Evolutionary conservation across 2,797 vertebrate genomes (phyloP).

Genomic region (Semaprochilodus insignis): DNA sequence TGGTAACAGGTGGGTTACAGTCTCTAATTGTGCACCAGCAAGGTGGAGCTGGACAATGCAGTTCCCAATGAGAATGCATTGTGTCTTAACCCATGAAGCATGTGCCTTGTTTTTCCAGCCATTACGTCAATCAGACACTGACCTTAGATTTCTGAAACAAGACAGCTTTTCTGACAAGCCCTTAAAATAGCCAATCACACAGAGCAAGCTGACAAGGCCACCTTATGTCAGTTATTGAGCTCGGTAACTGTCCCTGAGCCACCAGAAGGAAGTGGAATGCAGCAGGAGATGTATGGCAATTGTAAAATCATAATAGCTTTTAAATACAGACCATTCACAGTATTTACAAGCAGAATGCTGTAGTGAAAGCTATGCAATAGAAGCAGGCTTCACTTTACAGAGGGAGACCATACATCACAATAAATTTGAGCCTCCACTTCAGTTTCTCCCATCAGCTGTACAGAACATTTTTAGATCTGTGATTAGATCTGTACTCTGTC

Average conservation of each 20-base stretch:
- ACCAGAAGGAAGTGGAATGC: not conserved
- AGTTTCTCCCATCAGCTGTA: slow-evolving; percentile 2
- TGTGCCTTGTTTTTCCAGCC: too few species aligned
- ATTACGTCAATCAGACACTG: too few species aligned
- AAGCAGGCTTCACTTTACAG: not conserved
- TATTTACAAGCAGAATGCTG: slow-evolving; percentile 5
- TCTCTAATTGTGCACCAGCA: too few species aligned
- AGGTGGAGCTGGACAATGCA: too few species aligned
- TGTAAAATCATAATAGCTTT: slow-evolving; percentile 11
- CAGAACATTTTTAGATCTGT: not conserved
- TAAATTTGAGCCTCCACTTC: not conserved
- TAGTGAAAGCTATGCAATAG: not conserved
- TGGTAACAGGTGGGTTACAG: too few species aligned
- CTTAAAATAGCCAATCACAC: slow-evolving; percentile 39
- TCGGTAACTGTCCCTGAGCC: slow-evolving; percentile 17
- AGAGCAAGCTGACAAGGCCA: slow-evolving; percentile 28
- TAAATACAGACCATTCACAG: slow-evolving; percentile 7
- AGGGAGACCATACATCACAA: not conserved
- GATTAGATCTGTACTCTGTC: slow-evolving; percentile 17
- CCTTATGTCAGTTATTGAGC: not conserved
- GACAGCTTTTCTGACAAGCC: slow-evolving; percentile 23
- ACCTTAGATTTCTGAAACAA: slow-evolving; percentile 24
- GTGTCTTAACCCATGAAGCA: too few species aligned
- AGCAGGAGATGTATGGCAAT: not conserved
- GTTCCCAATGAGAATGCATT: too few species aligned